A percentile compares a stretch with the other conserved stretches of the same genome.
These are phyloP conservation scores for Amazona vittata DNA, from an alignment of 2,113 vertebrate genomes.

Conservation along the genomic window DNA sequence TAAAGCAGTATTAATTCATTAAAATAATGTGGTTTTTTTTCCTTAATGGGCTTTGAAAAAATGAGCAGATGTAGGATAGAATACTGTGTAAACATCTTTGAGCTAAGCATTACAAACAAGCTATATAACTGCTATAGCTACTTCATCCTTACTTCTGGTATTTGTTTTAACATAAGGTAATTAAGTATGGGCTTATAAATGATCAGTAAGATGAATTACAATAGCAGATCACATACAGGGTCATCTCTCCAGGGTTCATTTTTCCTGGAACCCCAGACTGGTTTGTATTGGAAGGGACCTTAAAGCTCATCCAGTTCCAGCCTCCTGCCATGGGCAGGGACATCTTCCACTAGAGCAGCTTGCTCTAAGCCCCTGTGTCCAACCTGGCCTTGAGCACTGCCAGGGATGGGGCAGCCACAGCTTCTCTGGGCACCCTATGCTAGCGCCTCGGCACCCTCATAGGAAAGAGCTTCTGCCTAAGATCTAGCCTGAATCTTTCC, in stretches of 20 bases:
- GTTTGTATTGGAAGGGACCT: not conserved
- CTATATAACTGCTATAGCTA: not conserved
- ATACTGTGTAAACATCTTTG: not conserved
- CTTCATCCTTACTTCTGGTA: not conserved
- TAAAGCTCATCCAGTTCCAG: not conserved
- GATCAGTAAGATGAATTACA: not conserved
- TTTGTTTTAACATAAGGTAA: not conserved
- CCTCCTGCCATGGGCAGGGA: not conserved
- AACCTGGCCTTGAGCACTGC: too few relatives aligned
- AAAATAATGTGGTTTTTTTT: not conserved
- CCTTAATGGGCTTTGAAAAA: not conserved
- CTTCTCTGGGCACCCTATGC: not conserved
- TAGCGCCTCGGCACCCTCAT: not conserved
- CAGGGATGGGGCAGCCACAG: not conserved
- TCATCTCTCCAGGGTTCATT: not conserved
- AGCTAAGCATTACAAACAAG: not conserved
- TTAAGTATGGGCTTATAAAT: not conserved
- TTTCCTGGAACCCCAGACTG: not conserved
- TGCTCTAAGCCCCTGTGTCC: not conserved
- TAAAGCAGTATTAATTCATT: not conserved
- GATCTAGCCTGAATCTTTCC: not conserved
- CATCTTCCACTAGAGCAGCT: not conserved
- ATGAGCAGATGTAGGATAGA: not conserved
- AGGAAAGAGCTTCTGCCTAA: not conserved
- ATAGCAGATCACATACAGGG: not conserved